These are phyloP conservation scores for Arvicanthis niloticus DNA, from an alignment of 2,113 vertebrate species.

Conservation along the genomic window DNA sequence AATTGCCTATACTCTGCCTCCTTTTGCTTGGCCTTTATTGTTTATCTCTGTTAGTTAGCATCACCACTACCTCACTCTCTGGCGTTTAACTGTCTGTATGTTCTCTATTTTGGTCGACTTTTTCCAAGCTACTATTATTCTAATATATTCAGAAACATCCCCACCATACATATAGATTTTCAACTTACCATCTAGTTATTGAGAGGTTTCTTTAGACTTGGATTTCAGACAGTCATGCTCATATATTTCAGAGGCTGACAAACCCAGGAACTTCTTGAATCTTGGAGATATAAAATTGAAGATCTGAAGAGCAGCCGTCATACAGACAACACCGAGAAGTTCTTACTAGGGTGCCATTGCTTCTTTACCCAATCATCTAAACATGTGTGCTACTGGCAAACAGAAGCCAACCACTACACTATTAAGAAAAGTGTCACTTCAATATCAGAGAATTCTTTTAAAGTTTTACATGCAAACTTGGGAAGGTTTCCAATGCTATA, in stretches of 20 bases:
- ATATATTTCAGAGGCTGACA: neutral
- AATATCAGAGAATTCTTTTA: neutral
- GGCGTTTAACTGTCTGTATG: neutral
- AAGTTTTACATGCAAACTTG: neutral
- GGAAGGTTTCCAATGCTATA: neutral
- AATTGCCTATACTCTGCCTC: neutral
- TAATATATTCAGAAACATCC: neutral
- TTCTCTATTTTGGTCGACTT: neutral
- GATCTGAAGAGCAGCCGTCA: neutral
- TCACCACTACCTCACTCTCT: neutral
- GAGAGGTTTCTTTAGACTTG: neutral
- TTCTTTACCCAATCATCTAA: neutral
- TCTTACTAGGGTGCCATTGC: neutral
- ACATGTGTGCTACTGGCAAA: neutral
- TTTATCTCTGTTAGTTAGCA: neutral
- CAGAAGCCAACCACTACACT: neutral
- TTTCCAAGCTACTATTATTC: neutral
- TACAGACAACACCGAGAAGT: rapidly evolving
- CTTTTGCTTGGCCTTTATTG: neutral
- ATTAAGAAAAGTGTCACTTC: neutral
- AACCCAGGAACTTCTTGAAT: neutral
- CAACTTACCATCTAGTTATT: neutral
- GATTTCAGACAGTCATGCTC: neutral
- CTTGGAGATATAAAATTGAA: neutral
- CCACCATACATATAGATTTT: neutral